Evolutionary conservation across 2,113 vertebrate species (phyloP).

Genomic region (Oreochromis tanganicae): DNA sequence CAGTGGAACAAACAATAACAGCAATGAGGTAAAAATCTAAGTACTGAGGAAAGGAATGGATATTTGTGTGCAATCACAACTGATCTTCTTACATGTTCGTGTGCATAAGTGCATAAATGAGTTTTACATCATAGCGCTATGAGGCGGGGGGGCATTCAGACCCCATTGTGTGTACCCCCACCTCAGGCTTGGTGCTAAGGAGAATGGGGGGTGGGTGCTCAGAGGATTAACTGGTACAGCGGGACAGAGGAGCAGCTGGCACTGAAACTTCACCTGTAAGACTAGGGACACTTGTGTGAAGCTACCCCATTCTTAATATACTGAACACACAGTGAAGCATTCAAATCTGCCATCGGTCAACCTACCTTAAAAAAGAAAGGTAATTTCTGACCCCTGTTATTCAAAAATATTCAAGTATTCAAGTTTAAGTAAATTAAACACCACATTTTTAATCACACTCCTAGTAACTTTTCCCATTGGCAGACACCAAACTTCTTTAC

Average conservation of each 20-base stretch:
- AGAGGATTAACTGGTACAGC: slow-evolving; percentile 42
- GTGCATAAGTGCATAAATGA: not conserved
- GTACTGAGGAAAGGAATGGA: not conserved
- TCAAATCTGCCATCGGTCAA: not conserved
- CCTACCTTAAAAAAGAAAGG: not conserved
- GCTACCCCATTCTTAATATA: not conserved
- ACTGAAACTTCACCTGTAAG: slow-evolving; percentile 1
- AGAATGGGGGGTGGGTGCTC: not conserved
- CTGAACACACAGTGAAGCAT: not conserved
- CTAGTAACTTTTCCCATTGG: not conserved
- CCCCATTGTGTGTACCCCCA: slow-evolving; percentile 49
- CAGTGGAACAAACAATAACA: not conserved
- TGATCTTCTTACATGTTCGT: not conserved
- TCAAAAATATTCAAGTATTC: not conserved
- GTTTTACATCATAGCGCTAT: not conserved
- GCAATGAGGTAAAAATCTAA: not conserved
- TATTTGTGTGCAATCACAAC: not conserved
- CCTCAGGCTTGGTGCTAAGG: not conserved
- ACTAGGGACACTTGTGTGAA: not conserved
- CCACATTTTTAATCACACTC: not conserved
- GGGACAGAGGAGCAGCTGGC: slow-evolving; percentile 36
- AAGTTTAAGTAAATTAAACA: not conserved
- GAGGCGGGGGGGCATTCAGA: not conserved
- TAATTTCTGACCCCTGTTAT: not conserved
- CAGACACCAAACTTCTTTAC: too few relatives aligned